These are phyloP conservation scores for Lepus americanus DNA, from an alignment of 2,113 vertebrate genomes.

Conservation along the genomic window DNA sequence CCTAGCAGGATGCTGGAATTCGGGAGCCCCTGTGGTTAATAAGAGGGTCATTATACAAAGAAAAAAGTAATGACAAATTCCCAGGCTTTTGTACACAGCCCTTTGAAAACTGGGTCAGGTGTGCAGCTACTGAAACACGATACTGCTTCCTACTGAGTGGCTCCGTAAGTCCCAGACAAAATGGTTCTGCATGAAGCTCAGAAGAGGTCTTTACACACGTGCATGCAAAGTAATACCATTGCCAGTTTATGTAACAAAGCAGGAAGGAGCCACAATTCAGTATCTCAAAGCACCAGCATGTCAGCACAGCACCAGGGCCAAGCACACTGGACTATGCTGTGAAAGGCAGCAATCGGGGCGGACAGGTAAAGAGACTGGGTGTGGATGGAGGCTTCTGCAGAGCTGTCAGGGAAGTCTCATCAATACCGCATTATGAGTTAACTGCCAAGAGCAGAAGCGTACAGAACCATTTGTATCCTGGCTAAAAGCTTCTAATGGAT, in stretches of 20 bases:
- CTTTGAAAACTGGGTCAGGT: background rate
- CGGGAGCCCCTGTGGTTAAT: constrained; percentile 62
- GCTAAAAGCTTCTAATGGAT: constrained; percentile 68
- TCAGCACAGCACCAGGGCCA: background rate
- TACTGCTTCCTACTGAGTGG: background rate
- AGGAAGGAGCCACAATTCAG: background rate
- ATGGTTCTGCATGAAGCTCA: constrained; percentile 55
- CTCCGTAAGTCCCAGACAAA: background rate
- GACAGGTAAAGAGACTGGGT: background rate
- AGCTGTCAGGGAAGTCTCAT: background rate
- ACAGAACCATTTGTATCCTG: background rate
- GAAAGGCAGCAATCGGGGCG: background rate
- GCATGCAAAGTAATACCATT: constrained; percentile 26
- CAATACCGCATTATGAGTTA: background rate
- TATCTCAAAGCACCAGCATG: background rate
- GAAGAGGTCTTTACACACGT: constrained; percentile 70
- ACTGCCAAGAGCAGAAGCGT: background rate
- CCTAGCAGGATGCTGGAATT: background rate
- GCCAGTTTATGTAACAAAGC: constrained; percentile 8
- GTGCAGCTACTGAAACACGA: background rate
- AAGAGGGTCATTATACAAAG: constrained; percentile 38
- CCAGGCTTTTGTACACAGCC: background rate
- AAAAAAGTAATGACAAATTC: constrained; percentile 70
- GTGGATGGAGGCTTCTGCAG: background rate
- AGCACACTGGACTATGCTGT: background rate